Base-by-base conservation (phyloP, 2,113 vertebrate genomes). In the Rhynchopsitta pachyrhyncha region DNA sequence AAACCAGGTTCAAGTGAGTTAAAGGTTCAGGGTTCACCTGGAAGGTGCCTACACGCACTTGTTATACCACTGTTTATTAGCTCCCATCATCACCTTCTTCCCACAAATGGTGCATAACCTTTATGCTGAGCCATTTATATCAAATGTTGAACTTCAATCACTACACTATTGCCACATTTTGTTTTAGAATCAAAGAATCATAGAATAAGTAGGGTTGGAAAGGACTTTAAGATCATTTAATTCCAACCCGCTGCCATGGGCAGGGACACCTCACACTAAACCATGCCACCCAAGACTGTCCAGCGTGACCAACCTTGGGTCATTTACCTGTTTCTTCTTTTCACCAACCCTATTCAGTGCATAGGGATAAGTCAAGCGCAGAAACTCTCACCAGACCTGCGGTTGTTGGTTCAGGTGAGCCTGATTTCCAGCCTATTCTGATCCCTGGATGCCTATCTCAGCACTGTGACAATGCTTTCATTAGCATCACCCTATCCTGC, bases 31-130 rank as follows among this genome's bases (percentile, higher is more conserved):
- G 9, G 33, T 49, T 74, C 59, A 35, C 73, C 57, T 63, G 57
- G 23, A 73, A 76, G 57, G 20, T 49, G 29, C 20, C 24, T 44
- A 35, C 27, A 10, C 7, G 19, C 0, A 0, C 4, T 44, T 88
- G 41, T 49, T 44, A 52, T 0, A 4, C 11, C 15, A 28, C 39
- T 50, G 4, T n/a, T 37, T 31, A 41, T 59, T 64, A 27, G 3
- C 7, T 60, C 3, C 23, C 4, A 0, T 31, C 35, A 6, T 11
- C 17, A 29, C 15, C 41, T 50, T 47, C 64, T 49, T 52, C 5
- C 23, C 35, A 14, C 22, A 42, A 37, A 11, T 9, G 69, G 33
- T 49, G 7, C 25, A 4, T 5, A 17, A 17, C n/a, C 41, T 80
- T 55, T 13, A 60, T 47, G 12, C 3, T n/a, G 19, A 50, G 47